Evolutionary conservation across 2,888 invertebrate genomes (phyloP).

Genomic region (Tyria jacobaeae): DNA sequence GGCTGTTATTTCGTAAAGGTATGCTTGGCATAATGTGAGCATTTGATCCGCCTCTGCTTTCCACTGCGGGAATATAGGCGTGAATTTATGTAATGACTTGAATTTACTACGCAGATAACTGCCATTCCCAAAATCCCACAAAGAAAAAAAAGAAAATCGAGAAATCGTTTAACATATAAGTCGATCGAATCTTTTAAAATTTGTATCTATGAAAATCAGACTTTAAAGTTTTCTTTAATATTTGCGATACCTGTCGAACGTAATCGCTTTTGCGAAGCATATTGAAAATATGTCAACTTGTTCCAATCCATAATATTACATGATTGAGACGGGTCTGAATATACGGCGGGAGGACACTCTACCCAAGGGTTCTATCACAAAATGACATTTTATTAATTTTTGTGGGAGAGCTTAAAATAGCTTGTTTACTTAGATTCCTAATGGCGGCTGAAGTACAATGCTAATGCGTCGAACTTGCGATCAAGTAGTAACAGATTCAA

Average conservation of each 20-base stretch:
- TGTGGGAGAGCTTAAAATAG: not conserved
- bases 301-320: constrained; percentile 10
- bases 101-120: too few relatives aligned
- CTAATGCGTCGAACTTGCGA: too few relatives aligned
- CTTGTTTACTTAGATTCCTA: not conserved
- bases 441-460: too few relatives aligned
- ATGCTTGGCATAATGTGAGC: too few relatives aligned
- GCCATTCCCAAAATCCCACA: too few relatives aligned
- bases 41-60: too few relatives aligned
- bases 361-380: not conserved
- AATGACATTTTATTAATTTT: not conserved
- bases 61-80: too few relatives aligned
- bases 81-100: too few relatives aligned
- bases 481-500: too few relatives aligned
- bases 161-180: not conserved
- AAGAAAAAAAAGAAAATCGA: too few relatives aligned
- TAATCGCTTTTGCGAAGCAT: not conserved
- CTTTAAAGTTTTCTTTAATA: not conserved
- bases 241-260: not conserved
- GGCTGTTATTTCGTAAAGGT: too few relatives aligned
- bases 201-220: too few relatives aligned
- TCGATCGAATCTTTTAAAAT: not conserved
- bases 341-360: constrained; percentile 2
- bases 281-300: constrained; percentile 15
- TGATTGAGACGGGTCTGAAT: constrained; percentile 30